Conservation (phyloP, 2,113 vertebrate species). For the Oncorhynchus tshawytscha region DNA sequence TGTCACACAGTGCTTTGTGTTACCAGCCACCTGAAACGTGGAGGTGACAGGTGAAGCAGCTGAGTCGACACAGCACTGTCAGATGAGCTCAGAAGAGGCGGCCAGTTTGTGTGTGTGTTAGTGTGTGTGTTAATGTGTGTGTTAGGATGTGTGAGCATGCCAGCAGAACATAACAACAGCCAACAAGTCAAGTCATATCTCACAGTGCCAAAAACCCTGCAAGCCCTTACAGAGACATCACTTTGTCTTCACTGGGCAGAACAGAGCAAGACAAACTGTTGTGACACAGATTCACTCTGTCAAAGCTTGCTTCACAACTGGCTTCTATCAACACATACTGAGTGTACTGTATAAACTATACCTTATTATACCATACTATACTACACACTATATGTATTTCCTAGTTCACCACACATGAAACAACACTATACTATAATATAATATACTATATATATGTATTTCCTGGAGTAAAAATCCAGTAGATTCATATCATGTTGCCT, state of each 20-base stretch:
- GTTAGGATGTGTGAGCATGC: constrained; percentile 26
- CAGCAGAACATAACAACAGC: constrained; percentile 53
- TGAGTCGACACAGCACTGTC: constrained; percentile 34
- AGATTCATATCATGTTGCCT: not conserved
- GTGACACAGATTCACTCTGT: constrained; percentile 57
- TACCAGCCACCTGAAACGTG: constrained; percentile 66
- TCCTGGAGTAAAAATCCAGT: constrained; percentile 30
- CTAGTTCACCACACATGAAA: too few relatives aligned
- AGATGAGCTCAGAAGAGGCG: constrained; percentile 34
- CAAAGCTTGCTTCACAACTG: not conserved
- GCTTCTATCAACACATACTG: too few relatives aligned
- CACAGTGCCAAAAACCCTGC: constrained; percentile 50
- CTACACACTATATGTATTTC: too few relatives aligned
- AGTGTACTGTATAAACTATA: too few relatives aligned
- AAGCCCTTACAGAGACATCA: constrained; percentile 37
- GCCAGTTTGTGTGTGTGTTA: constrained; percentile 25
- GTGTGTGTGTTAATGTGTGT: constrained; percentile 15
- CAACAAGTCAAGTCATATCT: constrained; percentile 65
- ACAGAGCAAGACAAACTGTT: constrained; percentile 57
- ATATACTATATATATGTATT: not conserved
- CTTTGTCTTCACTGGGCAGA: constrained; percentile 57
- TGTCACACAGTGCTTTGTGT: constrained; percentile 54
- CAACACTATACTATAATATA: too few relatives aligned
- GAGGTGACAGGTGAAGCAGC: constrained; percentile 56
- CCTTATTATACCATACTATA: too few relatives aligned